Conservation (phyloP, 2,113 vertebrate species). For the Amia ocellicauda region DNA sequence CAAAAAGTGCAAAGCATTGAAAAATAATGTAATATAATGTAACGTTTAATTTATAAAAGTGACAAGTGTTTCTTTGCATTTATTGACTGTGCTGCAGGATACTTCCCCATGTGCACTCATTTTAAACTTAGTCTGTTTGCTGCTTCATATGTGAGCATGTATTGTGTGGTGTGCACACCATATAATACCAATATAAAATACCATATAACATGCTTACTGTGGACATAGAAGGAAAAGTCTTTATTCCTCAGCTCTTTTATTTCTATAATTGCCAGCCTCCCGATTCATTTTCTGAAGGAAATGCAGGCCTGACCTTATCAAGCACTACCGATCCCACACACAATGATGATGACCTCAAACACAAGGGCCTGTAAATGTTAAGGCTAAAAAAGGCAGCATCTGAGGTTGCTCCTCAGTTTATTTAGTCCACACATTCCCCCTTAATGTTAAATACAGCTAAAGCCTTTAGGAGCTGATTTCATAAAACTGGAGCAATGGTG, state of each 20-base stretch:
- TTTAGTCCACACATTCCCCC: neutral
- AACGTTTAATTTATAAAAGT: no score
- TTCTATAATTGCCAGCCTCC: conserved; percentile 5
- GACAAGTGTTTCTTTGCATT: no score
- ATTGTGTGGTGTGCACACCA: neutral
- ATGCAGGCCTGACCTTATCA: conserved; percentile 19
- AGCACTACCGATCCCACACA: conserved; percentile 23
- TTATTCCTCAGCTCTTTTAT: conserved; percentile 17
- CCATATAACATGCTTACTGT: no score
- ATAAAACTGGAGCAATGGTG: conserved; percentile 21
- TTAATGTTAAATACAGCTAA: conserved; percentile 9
- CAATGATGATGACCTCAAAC: conserved; percentile 16
- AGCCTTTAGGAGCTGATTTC: conserved; percentile 20
- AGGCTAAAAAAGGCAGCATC: conserved; percentile 24
- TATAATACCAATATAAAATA: neutral
- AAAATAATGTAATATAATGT: neutral
- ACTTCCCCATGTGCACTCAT: no score
- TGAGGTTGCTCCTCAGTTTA: neutral
- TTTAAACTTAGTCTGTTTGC: no score
- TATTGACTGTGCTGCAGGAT: no score
- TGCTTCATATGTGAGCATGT: neutral
- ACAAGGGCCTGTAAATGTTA: conserved; percentile 13
- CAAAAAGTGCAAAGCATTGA: neutral
- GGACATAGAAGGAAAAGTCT: neutral
- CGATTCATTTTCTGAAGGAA: conserved; percentile 21